Evolutionary conservation across 64 coral and sea anemone species (phyloP).

Genomic region (Acropora yongei): DNA sequence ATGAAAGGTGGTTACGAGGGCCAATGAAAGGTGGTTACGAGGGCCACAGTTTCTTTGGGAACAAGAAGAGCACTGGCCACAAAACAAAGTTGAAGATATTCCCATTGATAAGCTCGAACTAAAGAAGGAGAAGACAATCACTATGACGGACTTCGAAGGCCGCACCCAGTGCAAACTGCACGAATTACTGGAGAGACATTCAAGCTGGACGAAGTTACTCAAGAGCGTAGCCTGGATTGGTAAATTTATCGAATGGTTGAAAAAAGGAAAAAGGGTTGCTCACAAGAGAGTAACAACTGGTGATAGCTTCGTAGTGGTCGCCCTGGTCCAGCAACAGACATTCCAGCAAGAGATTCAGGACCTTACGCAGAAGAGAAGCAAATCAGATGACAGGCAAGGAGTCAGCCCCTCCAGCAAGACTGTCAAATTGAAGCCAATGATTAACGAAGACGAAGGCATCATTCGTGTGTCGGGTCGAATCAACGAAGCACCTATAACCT

Average conservation of each 20-base stretch:
- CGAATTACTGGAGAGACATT: neutral
- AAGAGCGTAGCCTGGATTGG: conserved; percentile 19
- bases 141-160: too few species aligned
- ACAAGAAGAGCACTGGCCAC: conserved; percentile 36
- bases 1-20: too few species aligned
- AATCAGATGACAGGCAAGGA: neutral
- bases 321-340: neutral
- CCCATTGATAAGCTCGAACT: neutral
- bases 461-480: conserved; percentile 53
- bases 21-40: conserved; percentile 42
- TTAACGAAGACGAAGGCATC: neutral
- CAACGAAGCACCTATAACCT: conserved; percentile 27
- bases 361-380: neutral
- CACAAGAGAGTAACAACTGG: too few species aligned
- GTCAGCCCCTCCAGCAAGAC: neutral
- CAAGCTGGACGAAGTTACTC: neutral
- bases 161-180: neutral
- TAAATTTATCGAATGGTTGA: conserved; percentile 28
- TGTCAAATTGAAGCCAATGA: conserved; percentile 42
- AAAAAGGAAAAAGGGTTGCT: too few species aligned
- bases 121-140: conserved; percentile 9
- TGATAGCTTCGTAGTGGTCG: neutral
- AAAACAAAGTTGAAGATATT: neutral
- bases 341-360: conserved; percentile 23
- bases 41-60: conserved; percentile 36